Evolutionary conservation across 2,888 invertebrate genomes (phyloP).

Genomic region (Phorcus lineatus): DNA sequence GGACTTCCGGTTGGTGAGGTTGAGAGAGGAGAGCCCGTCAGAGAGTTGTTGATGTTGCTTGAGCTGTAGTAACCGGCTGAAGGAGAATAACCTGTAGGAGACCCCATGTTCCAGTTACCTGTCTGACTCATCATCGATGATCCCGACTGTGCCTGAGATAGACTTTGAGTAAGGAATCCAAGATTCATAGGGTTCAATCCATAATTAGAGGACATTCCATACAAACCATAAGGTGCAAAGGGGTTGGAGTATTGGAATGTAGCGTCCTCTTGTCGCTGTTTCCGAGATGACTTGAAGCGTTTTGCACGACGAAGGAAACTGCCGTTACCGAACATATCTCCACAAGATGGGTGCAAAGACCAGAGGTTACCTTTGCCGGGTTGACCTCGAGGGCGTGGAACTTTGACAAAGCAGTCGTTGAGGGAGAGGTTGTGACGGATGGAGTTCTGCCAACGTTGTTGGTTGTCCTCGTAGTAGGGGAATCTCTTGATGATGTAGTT

Average conservation of each 20-base stretch:
- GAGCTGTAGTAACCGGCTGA: conserved; percentile 3
- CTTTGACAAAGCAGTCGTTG: conserved; percentile 97
- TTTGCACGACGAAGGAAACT: conserved; percentile 73
- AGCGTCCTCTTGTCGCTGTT: conserved; percentile 43
- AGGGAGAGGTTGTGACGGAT: conserved; percentile 93
- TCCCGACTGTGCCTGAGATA: conserved; percentile 57
- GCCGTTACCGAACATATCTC: conserved; percentile 75
- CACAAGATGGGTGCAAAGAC: conserved; percentile 73
- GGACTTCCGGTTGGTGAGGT: conserved; percentile 1
- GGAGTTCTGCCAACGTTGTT: conserved; percentile 82
- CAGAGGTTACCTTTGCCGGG: conserved; percentile 75
- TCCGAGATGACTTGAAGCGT: conserved; percentile 67
- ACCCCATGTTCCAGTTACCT: neutral
- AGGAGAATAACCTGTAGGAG: neutral
- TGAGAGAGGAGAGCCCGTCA: conserved; percentile 17
- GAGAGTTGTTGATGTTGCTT: conserved; percentile 17
- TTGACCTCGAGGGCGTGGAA: conserved; percentile 77
- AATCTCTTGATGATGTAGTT: conserved; percentile 91
- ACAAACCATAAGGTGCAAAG: conserved; percentile 63
- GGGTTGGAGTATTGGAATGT: conserved; percentile 60
- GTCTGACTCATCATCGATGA: conserved; percentile 49
- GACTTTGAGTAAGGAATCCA: conserved; percentile 53
- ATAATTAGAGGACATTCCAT: conserved; percentile 58
- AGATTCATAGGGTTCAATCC: conserved; percentile 56
- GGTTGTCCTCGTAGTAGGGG: conserved; percentile 89